Percentiles rank a stretch among this genome's conserved stretches.
These are phyloP conservation scores for Noctuana brunneofusca DNA, from an alignment of 2,888 invertebrate species.

Conservation along the genomic window DNA sequence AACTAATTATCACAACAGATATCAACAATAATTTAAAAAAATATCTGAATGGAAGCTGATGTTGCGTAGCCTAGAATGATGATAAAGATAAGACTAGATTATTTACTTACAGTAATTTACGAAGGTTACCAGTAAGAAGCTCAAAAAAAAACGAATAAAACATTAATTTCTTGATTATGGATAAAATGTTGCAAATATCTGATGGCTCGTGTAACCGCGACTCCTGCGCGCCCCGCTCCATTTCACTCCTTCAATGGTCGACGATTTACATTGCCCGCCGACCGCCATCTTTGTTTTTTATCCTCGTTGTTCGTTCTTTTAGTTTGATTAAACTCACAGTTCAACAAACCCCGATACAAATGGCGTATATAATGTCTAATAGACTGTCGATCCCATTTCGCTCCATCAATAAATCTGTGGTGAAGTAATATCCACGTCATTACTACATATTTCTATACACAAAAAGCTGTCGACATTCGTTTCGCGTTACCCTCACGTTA, in stretches of 20 bases:
- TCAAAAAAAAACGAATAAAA: not conserved
- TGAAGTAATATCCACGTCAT: conserved; percentile 41
- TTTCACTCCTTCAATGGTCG: conserved; percentile 64
- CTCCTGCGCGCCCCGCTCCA: conserved; percentile 60
- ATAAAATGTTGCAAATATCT: conserved; percentile 52
- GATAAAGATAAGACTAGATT: too few relatives aligned
- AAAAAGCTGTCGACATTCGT: conserved; percentile 46
- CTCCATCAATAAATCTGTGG: conserved; percentile 35
- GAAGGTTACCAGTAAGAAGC: not conserved
- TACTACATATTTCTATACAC: conserved; percentile 31
- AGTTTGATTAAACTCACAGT: conserved; percentile 59
- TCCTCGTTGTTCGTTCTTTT: conserved; percentile 57
- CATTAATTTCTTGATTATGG: too few relatives aligned
- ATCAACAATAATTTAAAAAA: too few relatives aligned
- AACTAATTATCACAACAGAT: too few relatives aligned
- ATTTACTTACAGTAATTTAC: too few relatives aligned
- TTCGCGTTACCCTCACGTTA: conserved; percentile 53
- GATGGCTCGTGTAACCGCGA: conserved; percentile 70
- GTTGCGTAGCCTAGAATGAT: too few relatives aligned
- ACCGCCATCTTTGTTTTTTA: conserved; percentile 62
- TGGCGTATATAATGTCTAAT: conserved; percentile 52
- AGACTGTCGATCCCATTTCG: conserved; percentile 36
- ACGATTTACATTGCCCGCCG: conserved; percentile 64
- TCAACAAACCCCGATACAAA: conserved; percentile 55
- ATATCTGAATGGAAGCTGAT: too few relatives aligned